These are phyloP conservation scores for Parelbella ahira DNA, from an alignment of 2,888 invertebrate species.

Conservation along the genomic window DNA sequence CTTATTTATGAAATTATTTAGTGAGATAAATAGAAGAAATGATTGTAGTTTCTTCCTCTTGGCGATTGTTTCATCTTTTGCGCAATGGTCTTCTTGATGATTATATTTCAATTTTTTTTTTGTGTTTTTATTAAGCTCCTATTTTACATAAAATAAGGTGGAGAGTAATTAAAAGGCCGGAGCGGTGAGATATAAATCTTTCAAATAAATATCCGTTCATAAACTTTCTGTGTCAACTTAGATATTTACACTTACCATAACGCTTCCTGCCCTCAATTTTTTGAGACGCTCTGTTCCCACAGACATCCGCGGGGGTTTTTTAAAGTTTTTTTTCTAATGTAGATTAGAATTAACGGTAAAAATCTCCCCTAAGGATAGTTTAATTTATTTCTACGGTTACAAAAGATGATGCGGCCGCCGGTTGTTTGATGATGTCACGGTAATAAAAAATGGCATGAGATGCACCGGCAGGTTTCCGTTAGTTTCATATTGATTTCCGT, in stretches of 20 bases:
- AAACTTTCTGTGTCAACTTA: conserved; percentile 63
- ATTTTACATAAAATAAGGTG: too few species aligned
- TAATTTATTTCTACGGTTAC: conserved; percentile 74
- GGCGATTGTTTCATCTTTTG: too few species aligned
- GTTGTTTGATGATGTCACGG: conserved; percentile 60
- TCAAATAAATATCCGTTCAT: conserved; percentile 63
- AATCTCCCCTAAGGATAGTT: conserved; percentile 74
- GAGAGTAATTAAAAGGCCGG: conserved; percentile 37
- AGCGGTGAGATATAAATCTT: conserved; percentile 52
- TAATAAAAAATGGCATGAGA: conserved; percentile 42
- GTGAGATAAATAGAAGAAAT: too few species aligned
- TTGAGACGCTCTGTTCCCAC: conserved; percentile 67
- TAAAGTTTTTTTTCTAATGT: conserved; percentile 60
- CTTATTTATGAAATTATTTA: too few species aligned
- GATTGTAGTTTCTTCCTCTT: too few species aligned
- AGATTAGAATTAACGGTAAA: conserved; percentile 76
- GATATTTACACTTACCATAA: conserved; percentile 68
- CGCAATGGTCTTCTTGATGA: too few species aligned
- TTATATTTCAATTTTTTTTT: too few species aligned
- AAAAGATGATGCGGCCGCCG: conserved; percentile 67
- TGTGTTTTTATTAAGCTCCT: too few species aligned
- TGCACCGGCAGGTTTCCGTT: conserved; percentile 19
- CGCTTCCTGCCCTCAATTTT: conserved; percentile 68
- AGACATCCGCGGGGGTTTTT: conserved; percentile 62
- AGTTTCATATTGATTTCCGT: conserved; percentile 21